A percentile compares a stretch with the other conserved stretches of the same genome.
Evolutionary conservation across 2,797 vertebrate genomes (phyloP).

Genomic region (Gallinago stenura): DNA sequence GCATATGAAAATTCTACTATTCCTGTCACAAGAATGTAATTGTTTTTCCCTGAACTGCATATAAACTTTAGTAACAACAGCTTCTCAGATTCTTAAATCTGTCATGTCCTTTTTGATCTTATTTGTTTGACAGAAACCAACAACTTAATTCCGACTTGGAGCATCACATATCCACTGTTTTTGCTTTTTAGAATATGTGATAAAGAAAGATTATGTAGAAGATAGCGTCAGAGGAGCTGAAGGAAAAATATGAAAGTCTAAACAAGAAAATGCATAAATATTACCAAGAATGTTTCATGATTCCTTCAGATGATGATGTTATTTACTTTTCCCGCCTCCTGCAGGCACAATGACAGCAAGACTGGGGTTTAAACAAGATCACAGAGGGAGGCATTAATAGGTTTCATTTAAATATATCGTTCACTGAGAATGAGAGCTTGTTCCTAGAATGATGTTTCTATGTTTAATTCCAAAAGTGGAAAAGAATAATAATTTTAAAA

Average conservation of each 20-base stretch:
- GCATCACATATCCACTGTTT: neutral
- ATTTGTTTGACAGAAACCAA: neutral
- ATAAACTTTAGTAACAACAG: neutral
- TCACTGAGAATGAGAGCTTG: neutral
- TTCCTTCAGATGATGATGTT: neutral
- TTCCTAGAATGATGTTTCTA: neutral
- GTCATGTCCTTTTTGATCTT: neutral
- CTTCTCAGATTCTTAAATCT: neutral
- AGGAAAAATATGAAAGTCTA: neutral
- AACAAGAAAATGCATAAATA: neutral
- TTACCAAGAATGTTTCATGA: neutral
- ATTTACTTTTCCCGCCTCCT: neutral
- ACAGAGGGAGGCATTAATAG: neutral
- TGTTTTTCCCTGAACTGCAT: neutral
- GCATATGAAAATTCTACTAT: neutral
- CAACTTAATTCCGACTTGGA: neutral
- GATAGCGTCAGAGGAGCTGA: neutral
- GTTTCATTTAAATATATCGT: accelerated
- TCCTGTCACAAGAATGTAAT: neutral
- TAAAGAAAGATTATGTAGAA: neutral
- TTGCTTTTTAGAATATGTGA: neutral
- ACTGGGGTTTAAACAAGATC: neutral
- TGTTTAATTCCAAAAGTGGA: neutral
- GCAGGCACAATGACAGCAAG: neutral
- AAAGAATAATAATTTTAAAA: neutral